Base-by-base conservation (phyloP, 1,140 invertebrate genomes). In the Anadara kagoshimensis region DNA sequence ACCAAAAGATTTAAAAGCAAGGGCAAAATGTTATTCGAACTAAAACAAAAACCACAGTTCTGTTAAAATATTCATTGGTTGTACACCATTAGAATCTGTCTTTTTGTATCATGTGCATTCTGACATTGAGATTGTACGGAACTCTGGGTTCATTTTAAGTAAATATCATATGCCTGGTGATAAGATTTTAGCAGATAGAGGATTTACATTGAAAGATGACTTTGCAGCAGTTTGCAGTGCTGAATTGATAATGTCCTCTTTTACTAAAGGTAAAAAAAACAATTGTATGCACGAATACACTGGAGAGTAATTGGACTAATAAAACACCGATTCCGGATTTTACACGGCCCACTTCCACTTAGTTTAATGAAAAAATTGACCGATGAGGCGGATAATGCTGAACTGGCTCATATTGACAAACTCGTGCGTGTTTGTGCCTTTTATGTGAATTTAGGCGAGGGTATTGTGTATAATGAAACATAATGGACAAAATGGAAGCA, bases 261-360 rank as follows among this genome's bases (percentile, higher is more conserved):
- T 79, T 47, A 81, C 76, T n/a, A 73, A 75, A 62, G 76, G 79
- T 36, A 5, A 81, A 76, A n/a, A 58, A 64, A 49, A 64, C 77
- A 81, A 47, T 56, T 79, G n/a, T 66, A 62, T 41, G 67, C 78
- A 16, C 26, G 79, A 62, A 78, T 80, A 49, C 69, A 75, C n/a
- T 69, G 75, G 45, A 14, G 76, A n/a, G 79, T 78, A 0, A 78
- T 75, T 41, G 79, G 76, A 24, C 49, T 77, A 5, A 67, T 78
- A 61, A 78, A 78, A 53, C 51, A 66, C 12, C 29, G 76, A 26
- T 78, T 44, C 47, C 41, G 10, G 16, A 70, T 76, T n/a, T 63
- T 26, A 18, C 16, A 76, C 41, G 69, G 69, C 11, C 26, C 65
- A 44, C 51, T 78, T 14, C 62, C 71, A 51, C 7, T 73, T 11